Conservation (phyloP, 2,797 vertebrate genomes). For the Lepidocolaptes lacrymiger region DNA sequence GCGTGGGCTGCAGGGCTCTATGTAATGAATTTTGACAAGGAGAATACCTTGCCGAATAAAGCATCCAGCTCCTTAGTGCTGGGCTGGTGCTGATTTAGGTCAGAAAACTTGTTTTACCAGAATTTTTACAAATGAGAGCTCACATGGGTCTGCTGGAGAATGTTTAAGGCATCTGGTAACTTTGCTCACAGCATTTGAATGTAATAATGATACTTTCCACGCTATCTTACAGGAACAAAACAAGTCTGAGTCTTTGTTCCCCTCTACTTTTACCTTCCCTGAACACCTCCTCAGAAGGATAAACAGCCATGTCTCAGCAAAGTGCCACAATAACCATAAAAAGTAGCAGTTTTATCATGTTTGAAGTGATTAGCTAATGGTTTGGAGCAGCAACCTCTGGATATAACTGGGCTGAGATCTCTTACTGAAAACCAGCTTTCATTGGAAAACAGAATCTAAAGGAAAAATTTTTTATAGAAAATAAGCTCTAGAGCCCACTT, state of each 20-base stretch:
- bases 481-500: not conserved
- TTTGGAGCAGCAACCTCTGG: not conserved
- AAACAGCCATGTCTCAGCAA: not conserved
- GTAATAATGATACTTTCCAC: not conserved
- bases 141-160: not conserved
- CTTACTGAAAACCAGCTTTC: not conserved
- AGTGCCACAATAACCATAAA: not conserved
- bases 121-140: conserved; percentile 43
- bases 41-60: conserved; percentile 63
- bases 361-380: not conserved
- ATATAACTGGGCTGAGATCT: not conserved
- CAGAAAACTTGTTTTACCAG: conserved; percentile 39
- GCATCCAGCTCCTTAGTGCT: not conserved
- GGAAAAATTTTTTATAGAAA: not conserved
- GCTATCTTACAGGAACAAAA: not conserved
- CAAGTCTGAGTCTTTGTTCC: not conserved
- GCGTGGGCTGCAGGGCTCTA: conserved; percentile 67
- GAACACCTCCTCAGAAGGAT: not conserved
- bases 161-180: not conserved
- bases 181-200: not conserved
- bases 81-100: conserved; percentile 34
- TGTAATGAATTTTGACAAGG: conserved; percentile 63
- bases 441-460: not conserved
- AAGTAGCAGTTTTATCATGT: not conserved
- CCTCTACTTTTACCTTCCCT: not conserved